A percentile compares a stretch with the other conserved stretches of the same genome.
phyloP scores from a whole-genome alignment of 2,797 vertebrate species.

The Phoxinus dragarum region DNA sequence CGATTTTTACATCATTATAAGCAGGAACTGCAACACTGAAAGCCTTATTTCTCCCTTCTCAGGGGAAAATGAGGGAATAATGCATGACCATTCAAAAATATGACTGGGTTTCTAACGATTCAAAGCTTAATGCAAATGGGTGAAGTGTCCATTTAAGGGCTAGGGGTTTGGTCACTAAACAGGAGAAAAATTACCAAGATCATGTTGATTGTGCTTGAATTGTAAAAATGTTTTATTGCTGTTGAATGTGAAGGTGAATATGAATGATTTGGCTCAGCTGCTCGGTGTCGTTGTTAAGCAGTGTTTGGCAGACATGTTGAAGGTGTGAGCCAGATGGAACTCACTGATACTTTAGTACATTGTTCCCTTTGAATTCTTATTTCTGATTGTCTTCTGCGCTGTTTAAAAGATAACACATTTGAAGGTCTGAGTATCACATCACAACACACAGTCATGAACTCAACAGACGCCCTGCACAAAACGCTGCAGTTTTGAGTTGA shows the following conservation, averaged over 20 bases:
- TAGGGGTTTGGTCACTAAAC: background rate
- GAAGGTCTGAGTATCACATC: background rate
- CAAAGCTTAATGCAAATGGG: too few relatives aligned
- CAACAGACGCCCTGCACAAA: background rate
- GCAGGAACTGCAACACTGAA: too few relatives aligned
- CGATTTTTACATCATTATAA: too few relatives aligned
- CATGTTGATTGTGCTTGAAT: background rate
- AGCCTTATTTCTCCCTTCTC: too few relatives aligned
- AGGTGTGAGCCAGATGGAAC: slow-evolving; percentile 27
- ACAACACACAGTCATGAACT: background rate
- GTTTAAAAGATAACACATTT: slow-evolving; percentile 8
- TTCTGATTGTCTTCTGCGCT: background rate
- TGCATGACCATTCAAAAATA: too few relatives aligned
- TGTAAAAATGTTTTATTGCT: background rate
- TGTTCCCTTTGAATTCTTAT: background rate
- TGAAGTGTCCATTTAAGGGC: too few relatives aligned
- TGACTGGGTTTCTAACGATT: too few relatives aligned
- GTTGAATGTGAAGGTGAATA: background rate
- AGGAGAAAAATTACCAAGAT: background rate
- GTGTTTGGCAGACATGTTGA: slow-evolving; percentile 27
- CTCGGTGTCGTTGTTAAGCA: slow-evolving; percentile 16
- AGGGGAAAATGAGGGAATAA: too few relatives aligned
- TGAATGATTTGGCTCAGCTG: slow-evolving; percentile 10
- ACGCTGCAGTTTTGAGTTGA: background rate
- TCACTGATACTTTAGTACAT: background rate